These are phyloP conservation scores for Hofmannophila pseudospretella DNA, from an alignment of 2,888 invertebrate genomes.

Conservation along the genomic window DNA sequence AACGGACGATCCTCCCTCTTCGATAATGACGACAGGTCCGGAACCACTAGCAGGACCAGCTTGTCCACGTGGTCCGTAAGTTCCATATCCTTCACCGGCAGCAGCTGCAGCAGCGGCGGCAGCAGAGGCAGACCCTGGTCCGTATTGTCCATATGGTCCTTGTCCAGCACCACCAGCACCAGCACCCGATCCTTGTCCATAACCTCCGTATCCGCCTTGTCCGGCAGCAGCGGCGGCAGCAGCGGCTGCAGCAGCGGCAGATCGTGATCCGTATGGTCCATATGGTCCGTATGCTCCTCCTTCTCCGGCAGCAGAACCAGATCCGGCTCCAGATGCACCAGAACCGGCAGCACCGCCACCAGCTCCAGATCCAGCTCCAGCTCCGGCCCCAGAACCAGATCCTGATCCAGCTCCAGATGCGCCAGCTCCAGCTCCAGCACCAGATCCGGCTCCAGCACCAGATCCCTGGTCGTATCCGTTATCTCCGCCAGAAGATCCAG, in stretches of 20 bases:
- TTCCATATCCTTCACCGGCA: neutral
- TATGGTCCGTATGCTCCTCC: neutral
- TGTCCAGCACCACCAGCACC: neutral
- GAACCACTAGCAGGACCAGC: neutral
- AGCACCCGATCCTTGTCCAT: neutral
- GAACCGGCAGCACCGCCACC: neutral
- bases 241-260: neutral
- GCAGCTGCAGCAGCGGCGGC: constrained; percentile 1
- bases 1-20: neutral
- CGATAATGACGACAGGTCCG: neutral
- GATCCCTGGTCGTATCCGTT: too few relatives aligned
- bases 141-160: neutral
- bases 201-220: neutral
- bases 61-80: neutral
- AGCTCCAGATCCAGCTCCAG: neutral
- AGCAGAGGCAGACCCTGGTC: neutral
- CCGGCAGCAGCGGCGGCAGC: constrained; percentile 1
- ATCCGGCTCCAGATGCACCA: neutral
- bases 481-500: too few relatives aligned
- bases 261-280: neutral
- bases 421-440: too few relatives aligned
- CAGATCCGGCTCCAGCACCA: constrained; percentile 8
- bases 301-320: neutral
- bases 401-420: too few relatives aligned
- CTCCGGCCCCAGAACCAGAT: neutral